phyloP scores from a whole-genome alignment of 2,888 invertebrate genomes.

The Micoletzkya japonica region DNA sequence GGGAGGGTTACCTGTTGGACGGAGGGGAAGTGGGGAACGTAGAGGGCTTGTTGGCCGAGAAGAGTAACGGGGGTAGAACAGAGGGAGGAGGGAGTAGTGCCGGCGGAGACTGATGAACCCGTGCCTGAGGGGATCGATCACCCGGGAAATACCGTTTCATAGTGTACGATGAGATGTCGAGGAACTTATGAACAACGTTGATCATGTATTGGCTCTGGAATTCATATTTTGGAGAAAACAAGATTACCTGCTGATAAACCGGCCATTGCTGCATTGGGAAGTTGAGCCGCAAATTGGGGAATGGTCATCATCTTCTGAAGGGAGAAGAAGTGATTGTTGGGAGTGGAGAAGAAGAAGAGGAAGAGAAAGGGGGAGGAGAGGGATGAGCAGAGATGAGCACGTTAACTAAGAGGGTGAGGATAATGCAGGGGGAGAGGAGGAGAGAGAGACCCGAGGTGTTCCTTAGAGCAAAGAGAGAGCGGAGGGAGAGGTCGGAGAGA shows the following conservation, averaged over 20 bases:
- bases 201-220: too few relatives aligned
- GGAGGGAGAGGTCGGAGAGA: constrained; percentile 6
- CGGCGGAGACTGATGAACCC: too few relatives aligned
- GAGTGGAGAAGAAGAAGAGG: not conserved
- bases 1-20: too few relatives aligned
- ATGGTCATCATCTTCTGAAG: not conserved
- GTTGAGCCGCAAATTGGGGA: not conserved
- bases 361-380: constrained; percentile 8
- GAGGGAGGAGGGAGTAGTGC: constrained; percentile 36
- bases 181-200: too few relatives aligned
- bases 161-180: too few relatives aligned
- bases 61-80: constrained; percentile 38
- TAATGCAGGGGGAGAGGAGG: not conserved
- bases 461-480: not conserved
- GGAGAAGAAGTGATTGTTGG: not conserved
- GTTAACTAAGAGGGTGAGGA: constrained; percentile 5
- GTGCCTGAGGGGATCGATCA: too few relatives aligned
- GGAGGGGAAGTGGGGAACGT: too few relatives aligned
- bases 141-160: too few relatives aligned
- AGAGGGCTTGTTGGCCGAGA: constrained; percentile 28
- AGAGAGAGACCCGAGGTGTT: not conserved
- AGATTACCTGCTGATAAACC: not conserved
- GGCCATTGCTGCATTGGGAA: not conserved
- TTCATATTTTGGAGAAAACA: too few relatives aligned
- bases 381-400: not conserved